phyloP scores from a whole-genome alignment of 2,888 invertebrate genomes.

The Pterostichus niger region DNA sequence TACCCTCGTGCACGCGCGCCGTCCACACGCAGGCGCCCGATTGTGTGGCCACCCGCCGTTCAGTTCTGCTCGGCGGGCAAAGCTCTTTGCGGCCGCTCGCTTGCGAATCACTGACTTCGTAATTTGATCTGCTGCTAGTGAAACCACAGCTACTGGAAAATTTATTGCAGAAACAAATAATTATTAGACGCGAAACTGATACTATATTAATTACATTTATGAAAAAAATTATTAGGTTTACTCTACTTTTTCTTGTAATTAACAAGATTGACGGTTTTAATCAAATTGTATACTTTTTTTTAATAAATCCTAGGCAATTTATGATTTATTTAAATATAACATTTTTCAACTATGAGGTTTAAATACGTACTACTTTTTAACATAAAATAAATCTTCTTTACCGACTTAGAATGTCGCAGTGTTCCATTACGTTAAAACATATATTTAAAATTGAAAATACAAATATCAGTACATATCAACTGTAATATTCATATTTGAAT shows the following conservation, averaged over 20 bases:
- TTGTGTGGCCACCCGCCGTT: slow-evolving; percentile 62
- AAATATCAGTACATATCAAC: too few species aligned
- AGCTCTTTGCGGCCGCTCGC: slow-evolving; percentile 50
- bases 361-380: slow-evolving; percentile 4
- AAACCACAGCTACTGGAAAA: slow-evolving; percentile 37
- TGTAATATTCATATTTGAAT: too few species aligned
- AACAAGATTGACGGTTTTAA: slow-evolving; percentile 1
- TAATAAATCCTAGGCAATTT: neutral
- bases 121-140: slow-evolving; percentile 52
- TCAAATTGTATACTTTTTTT: slow-evolving; percentile 3
- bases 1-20: slow-evolving; percentile 69
- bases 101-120: slow-evolving; percentile 58
- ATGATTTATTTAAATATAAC: neutral
- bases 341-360: slow-evolving; percentile 31
- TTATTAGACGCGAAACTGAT: slow-evolving; percentile 25
- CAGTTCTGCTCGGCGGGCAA: slow-evolving; percentile 45
- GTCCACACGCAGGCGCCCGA: slow-evolving; percentile 69
- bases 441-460: neutral
- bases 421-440: neutral
- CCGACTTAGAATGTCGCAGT: slow-evolving; percentile 8
- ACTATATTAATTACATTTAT: slow-evolving; percentile 14
- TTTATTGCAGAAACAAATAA: slow-evolving; percentile 51
- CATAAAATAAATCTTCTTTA: slow-evolving; percentile 12
- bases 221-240: neutral
- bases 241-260: neutral